phyloP scores from a whole-genome alignment of 1,140 invertebrate species.

The Papilio dardanus region DNA sequence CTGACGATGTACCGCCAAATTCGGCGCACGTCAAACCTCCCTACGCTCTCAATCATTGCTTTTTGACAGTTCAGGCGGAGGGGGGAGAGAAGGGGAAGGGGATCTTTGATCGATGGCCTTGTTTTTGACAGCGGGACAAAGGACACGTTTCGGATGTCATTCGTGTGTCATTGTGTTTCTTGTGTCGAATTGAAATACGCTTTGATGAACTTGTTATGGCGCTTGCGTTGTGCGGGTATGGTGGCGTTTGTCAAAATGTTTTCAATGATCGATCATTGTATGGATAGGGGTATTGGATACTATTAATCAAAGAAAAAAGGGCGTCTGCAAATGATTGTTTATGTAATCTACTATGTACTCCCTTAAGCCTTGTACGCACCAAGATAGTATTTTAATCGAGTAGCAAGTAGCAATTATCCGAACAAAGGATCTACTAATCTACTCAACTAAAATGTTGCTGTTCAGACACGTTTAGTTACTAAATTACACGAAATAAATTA shows the following conservation, averaged over 20 bases:
- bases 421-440: too few species aligned
- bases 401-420: too few species aligned
- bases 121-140: conserved; percentile 46
- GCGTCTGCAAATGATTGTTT: background rate
- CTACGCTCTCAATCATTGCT: conserved; percentile 50
- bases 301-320: conserved; percentile 12
- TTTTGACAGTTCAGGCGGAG: conserved; percentile 46
- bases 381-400: too few species aligned
- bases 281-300: conserved; percentile 13
- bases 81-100: background rate
- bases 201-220: conserved; percentile 40
- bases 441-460: too few species aligned
- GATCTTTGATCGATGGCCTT: conserved; percentile 57
- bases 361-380: too few species aligned
- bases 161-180: conserved; percentile 34
- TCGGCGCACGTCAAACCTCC: conserved; percentile 51
- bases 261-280: conserved; percentile 16
- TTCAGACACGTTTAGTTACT: too few species aligned
- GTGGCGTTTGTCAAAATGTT: conserved; percentile 19
- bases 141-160: conserved; percentile 41
- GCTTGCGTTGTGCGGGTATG: background rate
- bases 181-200: conserved; percentile 31
- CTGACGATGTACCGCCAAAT: conserved; percentile 49
- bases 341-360: background rate
- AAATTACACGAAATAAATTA: too few species aligned